These are phyloP conservation scores for Periophthalmus modestus DNA, from an alignment of 2,113 vertebrate genomes.

Conservation along the genomic window DNA sequence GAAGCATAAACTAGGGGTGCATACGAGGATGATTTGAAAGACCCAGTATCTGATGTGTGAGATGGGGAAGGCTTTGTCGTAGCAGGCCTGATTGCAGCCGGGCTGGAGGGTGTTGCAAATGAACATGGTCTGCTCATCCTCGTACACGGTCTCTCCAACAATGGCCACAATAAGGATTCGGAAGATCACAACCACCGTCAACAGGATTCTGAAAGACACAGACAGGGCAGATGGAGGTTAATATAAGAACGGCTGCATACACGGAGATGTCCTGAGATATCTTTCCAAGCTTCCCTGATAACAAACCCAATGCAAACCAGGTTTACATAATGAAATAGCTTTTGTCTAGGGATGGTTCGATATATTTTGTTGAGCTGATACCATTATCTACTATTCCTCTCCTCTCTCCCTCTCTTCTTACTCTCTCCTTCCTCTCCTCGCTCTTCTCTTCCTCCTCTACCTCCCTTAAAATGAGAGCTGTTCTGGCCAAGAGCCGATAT, in stretches of 20 bases:
- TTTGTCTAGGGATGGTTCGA: too few species aligned
- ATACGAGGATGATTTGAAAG: constrained; percentile 91
- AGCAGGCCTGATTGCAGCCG: constrained; percentile 90
- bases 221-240: constrained; percentile 29
- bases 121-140: constrained; percentile 92
- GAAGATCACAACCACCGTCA: constrained; percentile 92
- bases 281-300: constrained; percentile 13
- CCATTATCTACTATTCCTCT: too few species aligned
- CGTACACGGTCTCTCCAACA: constrained; percentile 89
- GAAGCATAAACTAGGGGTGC: constrained; percentile 90
- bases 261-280: constrained; percentile 28
- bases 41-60: constrained; percentile 94
- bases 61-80: constrained; percentile 89
- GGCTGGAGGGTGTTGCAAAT: constrained; percentile 90
- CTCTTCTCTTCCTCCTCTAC: too few species aligned
- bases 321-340: not conserved
- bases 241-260: not conserved
- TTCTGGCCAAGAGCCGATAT: too few species aligned
- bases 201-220: constrained; percentile 80
- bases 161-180: constrained; percentile 91
- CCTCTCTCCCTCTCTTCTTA: too few species aligned
- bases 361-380: too few species aligned
- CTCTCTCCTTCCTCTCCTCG: too few species aligned
- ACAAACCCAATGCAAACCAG: not conserved
- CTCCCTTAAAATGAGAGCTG: too few species aligned